Evolutionary conservation across 2,113 vertebrate genomes (phyloP).

Genomic region (Zingel zingel): DNA sequence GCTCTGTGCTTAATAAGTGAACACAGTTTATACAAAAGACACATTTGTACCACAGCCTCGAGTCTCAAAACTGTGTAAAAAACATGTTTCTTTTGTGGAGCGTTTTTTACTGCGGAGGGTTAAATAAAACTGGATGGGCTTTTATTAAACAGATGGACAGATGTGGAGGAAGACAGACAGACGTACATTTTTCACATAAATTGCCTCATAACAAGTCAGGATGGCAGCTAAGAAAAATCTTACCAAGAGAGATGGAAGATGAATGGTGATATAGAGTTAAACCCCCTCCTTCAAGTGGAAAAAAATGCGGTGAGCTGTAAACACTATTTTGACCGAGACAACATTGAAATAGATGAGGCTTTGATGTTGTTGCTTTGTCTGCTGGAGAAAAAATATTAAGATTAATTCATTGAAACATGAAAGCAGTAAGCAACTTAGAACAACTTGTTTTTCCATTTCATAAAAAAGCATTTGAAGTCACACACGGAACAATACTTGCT

Average conservation of each 20-base stretch:
- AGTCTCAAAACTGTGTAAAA: no score
- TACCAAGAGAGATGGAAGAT: background rate
- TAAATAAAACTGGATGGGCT: background rate
- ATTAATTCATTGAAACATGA: conserved; percentile 19
- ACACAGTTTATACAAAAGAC: no score
- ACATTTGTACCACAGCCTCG: no score
- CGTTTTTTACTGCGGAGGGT: no score
- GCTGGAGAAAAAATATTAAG: background rate
- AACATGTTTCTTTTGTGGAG: no score
- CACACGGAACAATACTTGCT: background rate
- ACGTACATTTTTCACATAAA: background rate
- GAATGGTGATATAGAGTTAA: background rate
- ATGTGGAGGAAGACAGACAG: background rate
- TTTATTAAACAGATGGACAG: background rate
- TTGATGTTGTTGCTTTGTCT: conserved; percentile 36
- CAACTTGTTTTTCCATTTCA: background rate
- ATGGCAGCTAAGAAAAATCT: background rate
- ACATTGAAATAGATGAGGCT: conserved; percentile 46
- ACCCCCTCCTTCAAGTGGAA: background rate
- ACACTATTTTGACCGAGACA: background rate
- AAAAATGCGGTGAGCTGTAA: conserved; percentile 6
- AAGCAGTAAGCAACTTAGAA: background rate
- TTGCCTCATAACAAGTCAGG: background rate
- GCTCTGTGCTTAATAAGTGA: no score
- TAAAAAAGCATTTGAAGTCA: background rate